These are phyloP conservation scores for Conomelus anceps DNA, from an alignment of 2,888 invertebrate species.

Conservation along the genomic window DNA sequence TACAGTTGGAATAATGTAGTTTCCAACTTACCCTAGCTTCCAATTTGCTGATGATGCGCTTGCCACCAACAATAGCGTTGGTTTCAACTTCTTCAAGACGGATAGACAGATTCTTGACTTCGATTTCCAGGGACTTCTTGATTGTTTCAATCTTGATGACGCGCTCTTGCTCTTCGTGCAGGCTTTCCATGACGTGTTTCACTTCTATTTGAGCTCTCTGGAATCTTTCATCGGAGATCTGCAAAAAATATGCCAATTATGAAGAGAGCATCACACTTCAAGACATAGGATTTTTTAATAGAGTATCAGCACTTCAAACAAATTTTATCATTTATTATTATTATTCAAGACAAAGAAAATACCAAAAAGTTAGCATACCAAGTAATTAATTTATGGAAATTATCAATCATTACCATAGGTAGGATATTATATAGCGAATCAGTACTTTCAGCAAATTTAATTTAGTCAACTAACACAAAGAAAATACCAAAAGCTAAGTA, in stretches of 20 bases:
- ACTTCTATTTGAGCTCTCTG: conserved; percentile 87
- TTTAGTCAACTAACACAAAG: too few relatives aligned
- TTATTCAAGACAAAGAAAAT: neutral
- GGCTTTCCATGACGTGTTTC: conserved; percentile 86
- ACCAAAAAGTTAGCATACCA: neutral
- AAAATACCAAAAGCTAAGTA: too few relatives aligned
- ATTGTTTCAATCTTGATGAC: conserved; percentile 95
- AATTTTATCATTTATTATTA: neutral
- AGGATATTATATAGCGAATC: too few relatives aligned
- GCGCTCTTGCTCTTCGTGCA: conserved; percentile 95
- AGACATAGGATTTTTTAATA: neutral
- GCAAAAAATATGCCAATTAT: neutral
- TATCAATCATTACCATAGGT: too few relatives aligned
- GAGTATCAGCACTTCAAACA: neutral
- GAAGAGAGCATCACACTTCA: too few relatives aligned
- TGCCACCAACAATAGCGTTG: conserved; percentile 93
- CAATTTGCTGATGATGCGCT: conserved; percentile 94
- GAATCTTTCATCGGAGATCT: conserved; percentile 79
- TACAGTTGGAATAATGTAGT: neutral
- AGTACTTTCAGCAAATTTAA: too few relatives aligned
- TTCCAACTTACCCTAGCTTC: conserved; percentile 61
- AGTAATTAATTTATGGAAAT: neutral
- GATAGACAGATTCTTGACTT: conserved; percentile 89
- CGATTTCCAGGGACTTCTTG: conserved; percentile 95
- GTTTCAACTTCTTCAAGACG: conserved; percentile 95